phyloP scores from a whole-genome alignment of 2,113 vertebrate genomes.

The Cacatua alba region DNA sequence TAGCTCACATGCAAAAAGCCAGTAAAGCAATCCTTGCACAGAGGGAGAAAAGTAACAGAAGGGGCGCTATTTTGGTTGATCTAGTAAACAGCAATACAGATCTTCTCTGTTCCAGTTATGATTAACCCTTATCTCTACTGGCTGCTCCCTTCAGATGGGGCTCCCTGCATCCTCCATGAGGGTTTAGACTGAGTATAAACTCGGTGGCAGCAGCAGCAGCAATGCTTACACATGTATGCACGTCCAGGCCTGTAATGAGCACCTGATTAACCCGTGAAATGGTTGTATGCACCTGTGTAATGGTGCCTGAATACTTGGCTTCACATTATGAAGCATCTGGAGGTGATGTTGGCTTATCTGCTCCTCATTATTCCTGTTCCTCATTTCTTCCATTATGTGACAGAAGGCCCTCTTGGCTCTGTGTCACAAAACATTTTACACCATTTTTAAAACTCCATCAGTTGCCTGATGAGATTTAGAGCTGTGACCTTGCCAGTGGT shows the following conservation, averaged over 20 bases:
- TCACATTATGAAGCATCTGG: not conserved
- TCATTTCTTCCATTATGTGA: not conserved
- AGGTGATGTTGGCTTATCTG: not conserved
- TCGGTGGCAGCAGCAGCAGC: not conserved
- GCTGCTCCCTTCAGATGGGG: not conserved
- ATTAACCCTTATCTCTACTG: not conserved
- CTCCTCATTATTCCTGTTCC: not conserved
- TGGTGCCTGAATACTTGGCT: not conserved
- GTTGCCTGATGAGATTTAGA: not conserved
- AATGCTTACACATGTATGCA: not conserved
- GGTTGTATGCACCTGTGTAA: not conserved
- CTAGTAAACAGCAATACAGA: not conserved
- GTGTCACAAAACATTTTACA: not conserved
- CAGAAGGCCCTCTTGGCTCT: not conserved
- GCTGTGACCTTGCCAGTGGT: not conserved
- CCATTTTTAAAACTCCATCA: not conserved
- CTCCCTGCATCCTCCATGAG: not conserved
- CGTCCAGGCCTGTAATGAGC: not conserved
- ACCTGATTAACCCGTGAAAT: not conserved
- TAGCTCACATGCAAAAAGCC: not conserved
- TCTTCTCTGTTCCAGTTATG: not conserved
- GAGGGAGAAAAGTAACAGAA: not conserved
- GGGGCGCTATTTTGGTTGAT: not conserved
- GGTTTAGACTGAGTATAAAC: not conserved
- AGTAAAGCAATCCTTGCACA: not conserved